Conservation (phyloP, 1,140 invertebrate genomes). For the Eurosta solidaginis region DNA sequence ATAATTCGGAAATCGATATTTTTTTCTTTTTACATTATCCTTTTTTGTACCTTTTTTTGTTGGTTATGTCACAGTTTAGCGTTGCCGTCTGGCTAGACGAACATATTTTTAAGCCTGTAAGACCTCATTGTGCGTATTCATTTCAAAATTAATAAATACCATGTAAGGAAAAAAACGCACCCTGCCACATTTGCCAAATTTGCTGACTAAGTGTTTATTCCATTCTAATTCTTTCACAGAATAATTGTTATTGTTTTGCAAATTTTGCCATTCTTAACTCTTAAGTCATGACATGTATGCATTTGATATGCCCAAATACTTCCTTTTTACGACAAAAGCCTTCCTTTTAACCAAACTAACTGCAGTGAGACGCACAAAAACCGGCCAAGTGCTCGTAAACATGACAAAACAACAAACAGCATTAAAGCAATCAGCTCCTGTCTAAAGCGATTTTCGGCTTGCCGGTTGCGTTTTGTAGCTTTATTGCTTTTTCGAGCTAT, state of each 20-base stretch:
- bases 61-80: too few species aligned
- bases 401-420: not conserved
- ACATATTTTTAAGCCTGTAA: too few species aligned
- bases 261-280: not conserved
- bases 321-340: too few species aligned
- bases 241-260: not conserved
- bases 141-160: slow-evolving; percentile 37
- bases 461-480: not conserved
- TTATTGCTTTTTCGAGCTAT: not conserved
- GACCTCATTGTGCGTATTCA: too few species aligned
- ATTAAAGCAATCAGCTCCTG: not conserved
- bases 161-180: not conserved
- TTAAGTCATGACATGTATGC: not conserved
- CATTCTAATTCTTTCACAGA: not conserved
- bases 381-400: not conserved
- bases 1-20: too few species aligned
- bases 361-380: not conserved
- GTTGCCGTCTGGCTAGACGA: too few species aligned
- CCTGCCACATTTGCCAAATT: not conserved
- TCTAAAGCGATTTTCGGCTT: not conserved
- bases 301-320: not conserved
- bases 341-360: not conserved
- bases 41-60: too few species aligned
- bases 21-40: too few species aligned
- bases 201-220: not conserved